Evolutionary conservation across 2,797 vertebrate genomes (phyloP), one percentile per base, ranked within the genome.

Genomic region (Cottoperca gobio): DNA sequence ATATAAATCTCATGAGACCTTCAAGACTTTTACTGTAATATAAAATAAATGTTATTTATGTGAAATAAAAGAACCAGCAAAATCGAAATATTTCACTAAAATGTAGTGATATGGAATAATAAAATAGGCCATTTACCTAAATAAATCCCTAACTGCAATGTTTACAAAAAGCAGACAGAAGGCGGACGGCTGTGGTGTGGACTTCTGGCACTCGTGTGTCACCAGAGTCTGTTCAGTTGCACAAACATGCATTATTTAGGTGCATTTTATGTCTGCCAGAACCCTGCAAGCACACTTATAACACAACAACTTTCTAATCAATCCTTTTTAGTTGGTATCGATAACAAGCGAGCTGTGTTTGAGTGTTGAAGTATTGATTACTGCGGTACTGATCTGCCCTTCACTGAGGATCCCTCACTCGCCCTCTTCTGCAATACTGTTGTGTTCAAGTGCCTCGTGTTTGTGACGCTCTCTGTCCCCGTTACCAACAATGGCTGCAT

Each of bases 301-400:
- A 70, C 70, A 78, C 73, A 39, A 52, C 40, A 73, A 35, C 42
- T 58, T 57, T 63, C 50, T 1, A 66, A 72, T 86, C 73, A 62
- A 86, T 80, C 50, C 78, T 70, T 82, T 81, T 82, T 54, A 76
- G 82, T 5, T 52, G 72, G 66, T 80, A 81, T 86, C 62, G 70
- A 86, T 84, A 86, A 64, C 68, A 58, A 62, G 65, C 72, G 73
- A 65, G 53, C 55, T 37, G 64, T 17, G 73, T 84, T 68, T 75
- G 78, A 83, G 83, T 77, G 64, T 46, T 76, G 68, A 79, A 45
- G 70, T 64, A 88, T 86, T 14, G 78, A 88, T 79, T 37, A 23
- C 70, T 11, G 46, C 4, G 3, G 31, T 31, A 83, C 76, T 1
- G 84, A 89, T 81, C 70, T 10, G 81, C 57, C 64, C 84, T 72